Percentiles rank a stretch among this genome's conserved stretches.
Conservation (phyloP, 1,140 invertebrate species). For the Bilobella aurantiaca region DNA sequence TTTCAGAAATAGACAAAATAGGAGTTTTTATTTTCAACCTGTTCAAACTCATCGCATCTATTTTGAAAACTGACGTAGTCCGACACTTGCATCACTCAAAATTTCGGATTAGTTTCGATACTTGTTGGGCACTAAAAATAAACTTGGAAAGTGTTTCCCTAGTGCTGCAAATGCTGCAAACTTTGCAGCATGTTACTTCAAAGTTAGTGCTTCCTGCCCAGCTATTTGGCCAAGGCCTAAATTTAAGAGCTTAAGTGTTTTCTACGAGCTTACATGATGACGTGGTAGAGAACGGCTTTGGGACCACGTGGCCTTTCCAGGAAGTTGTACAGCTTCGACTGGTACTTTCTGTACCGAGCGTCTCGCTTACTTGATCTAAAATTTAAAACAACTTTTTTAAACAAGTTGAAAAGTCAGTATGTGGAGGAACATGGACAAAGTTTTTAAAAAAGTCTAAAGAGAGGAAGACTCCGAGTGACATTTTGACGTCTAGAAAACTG, state of each 20-base stretch:
- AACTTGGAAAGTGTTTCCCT: no score
- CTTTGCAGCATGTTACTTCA: no score
- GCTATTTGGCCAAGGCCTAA: not conserved
- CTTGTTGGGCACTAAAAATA: no score
- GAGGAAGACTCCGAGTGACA: not conserved
- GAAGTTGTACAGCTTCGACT: slow-evolving; percentile 86
- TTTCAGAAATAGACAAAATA: no score
- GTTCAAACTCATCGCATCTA: no score
- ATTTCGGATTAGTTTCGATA: no score
- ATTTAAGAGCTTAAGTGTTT: not conserved
- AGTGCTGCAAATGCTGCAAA: no score
- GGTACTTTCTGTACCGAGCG: slow-evolving; percentile 73
- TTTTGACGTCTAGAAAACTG: not conserved
- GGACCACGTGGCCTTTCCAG: slow-evolving; percentile 77
- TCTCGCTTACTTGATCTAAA: slow-evolving; percentile 59
- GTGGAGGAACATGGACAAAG: not conserved
- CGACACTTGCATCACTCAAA: no score
- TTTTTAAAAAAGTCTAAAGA: not conserved
- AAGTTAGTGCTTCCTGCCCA: no score
- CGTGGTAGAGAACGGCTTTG: slow-evolving; percentile 76
- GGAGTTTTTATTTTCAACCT: no score
- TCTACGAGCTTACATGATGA: slow-evolving; percentile 69
- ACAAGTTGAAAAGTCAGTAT: not conserved
- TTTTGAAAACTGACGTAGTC: no score
- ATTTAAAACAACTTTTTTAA: not conserved